Base-by-base conservation (phyloP, 2,797 vertebrate genomes). In the Tiaroga cobitis region DNA sequence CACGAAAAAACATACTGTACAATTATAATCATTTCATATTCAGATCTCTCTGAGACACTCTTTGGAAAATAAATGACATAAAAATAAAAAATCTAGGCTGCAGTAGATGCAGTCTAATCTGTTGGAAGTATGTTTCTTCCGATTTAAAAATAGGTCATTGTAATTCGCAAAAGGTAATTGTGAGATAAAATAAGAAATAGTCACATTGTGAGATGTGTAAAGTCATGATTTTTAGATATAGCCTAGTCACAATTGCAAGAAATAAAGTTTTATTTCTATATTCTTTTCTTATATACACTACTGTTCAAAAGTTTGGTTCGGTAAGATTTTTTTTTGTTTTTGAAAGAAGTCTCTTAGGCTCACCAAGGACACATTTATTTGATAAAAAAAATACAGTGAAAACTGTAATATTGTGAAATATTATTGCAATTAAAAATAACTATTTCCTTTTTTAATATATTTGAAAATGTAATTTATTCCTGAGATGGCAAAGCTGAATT, bases 41-140 rank as follows among this genome's bases (percentile, higher is more conserved):
- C 11, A 65, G 18, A 37, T 63, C 61, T 63, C 21, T 77, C 34
- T 6, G 16, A 19, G 59, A 46, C 18, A 61, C 46, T 72, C 80
- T 81, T 80, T 81, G 51, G 37, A 59, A 81, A 72, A 21, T 10
- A 70, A 49, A n/a, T n/a, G 4, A 54, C 8, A 69, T 34, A 63
- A 63, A 63, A 63, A 63, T 4, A 34, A 54, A 29, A 21, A 39
- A 61, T 78, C 16, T 13, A 74, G 39, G 11, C n/a, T 16, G 8
- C 8, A 54, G 46, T 10, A 21, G 46, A 81, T 18, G 13, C 37
- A 37, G 37, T 32, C 8, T 68, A 37, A 21, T 24, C 32, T 68
- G 39, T 37, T 68, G 65, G 16, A 37, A 68, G 26, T 6, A 68
- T 34, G 65, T 68, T 34, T 18, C 24, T 37, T 77, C 1, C 2